A percentile compares a stretch with the other conserved stretches of the same genome.
Conservation (phyloP, 2,113 vertebrate species). For the Fregetta grallaria region DNA sequence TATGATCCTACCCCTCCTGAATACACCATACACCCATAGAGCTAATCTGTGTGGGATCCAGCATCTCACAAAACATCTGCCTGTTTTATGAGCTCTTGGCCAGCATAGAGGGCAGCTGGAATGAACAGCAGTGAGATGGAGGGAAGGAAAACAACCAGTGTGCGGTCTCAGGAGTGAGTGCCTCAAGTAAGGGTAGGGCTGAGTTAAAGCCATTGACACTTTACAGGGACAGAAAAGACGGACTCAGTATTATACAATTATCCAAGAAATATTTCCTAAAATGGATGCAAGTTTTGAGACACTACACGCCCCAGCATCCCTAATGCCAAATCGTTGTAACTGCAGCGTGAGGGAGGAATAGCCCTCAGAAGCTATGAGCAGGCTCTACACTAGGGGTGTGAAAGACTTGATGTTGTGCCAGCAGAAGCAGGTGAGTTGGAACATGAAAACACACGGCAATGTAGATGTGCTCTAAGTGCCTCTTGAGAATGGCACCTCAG, state of each 20-base stretch:
- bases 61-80: not conserved
- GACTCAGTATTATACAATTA: not conserved
- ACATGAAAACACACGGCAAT: accelerated
- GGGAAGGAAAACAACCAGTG: not conserved
- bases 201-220: not conserved
- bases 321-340: not conserved
- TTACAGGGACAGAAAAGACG: not conserved
- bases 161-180: not conserved
- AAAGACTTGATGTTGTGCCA: not conserved
- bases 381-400: not conserved
- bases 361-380: not conserved
- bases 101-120: not conserved
- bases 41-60: not conserved
- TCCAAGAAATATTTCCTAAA: not conserved
- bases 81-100: not conserved
- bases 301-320: accelerated
- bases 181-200: not conserved
- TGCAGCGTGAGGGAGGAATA: not conserved
- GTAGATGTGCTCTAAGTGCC: not conserved
- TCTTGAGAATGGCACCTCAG: not conserved
- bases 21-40: not conserved
- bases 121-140: not conserved
- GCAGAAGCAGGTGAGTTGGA: not conserved
- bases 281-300: not conserved
- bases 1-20: not conserved